phyloP scores from a whole-genome alignment of 2,113 vertebrate species.

The Pongo pygmaeus region DNA sequence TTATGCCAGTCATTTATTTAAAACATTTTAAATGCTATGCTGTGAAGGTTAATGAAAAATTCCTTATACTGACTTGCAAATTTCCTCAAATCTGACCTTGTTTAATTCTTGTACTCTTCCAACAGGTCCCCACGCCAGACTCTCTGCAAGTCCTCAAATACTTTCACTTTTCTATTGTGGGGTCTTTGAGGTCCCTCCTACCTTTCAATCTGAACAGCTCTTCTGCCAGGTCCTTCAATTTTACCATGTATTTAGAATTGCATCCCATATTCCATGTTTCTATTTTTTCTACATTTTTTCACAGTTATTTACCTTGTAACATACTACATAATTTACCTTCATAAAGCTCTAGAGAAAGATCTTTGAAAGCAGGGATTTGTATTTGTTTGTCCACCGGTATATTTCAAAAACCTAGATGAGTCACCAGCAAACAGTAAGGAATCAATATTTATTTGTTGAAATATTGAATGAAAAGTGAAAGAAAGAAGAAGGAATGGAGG shows the following conservation, averaged over 20 bases:
- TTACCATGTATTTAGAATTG: not conserved
- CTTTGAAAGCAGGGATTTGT: not conserved
- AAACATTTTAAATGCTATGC: not conserved
- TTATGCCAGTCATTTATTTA: not conserved
- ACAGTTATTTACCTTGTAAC: not conserved
- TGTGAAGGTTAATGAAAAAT: not conserved
- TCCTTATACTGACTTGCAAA: not conserved
- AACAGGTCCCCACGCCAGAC: not conserved
- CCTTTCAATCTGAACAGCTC: not conserved
- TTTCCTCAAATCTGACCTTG: not conserved
- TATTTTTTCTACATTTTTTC: not conserved
- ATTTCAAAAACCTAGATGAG: not conserved
- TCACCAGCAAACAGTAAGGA: not conserved
- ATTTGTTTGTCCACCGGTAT: not conserved
- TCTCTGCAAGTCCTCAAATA: not conserved
- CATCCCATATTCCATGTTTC: not conserved
- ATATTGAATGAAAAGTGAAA: not conserved
- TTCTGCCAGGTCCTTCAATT: not conserved
- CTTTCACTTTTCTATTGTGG: not conserved
- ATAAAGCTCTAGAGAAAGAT: not conserved
- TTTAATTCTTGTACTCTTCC: not conserved
- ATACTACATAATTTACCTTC: not conserved
- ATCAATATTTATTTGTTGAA: not conserved
- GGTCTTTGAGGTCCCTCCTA: not conserved
- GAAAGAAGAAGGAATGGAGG: not conserved